phyloP scores from a whole-genome alignment of 1,140 invertebrate species.

The Zelostemma sp. region DNA sequence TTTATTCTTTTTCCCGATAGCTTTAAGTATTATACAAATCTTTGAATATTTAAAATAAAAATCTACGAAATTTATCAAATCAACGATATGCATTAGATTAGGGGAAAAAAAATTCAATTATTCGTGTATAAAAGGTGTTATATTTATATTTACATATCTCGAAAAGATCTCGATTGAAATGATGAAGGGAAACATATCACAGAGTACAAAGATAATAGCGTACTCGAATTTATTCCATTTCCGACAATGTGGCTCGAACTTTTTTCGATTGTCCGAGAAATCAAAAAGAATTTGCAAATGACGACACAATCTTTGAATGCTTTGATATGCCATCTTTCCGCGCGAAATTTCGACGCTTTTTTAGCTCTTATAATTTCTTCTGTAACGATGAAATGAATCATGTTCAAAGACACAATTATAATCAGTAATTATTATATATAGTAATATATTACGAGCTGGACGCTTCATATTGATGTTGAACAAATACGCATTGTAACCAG shows the following conservation, averaged over 20 bases:
- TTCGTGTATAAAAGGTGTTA: constrained; percentile 23
- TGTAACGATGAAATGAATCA: too few species aligned
- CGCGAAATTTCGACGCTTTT: background rate
- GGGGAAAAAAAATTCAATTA: constrained; percentile 10
- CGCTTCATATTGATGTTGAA: too few species aligned
- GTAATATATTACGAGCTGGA: too few species aligned
- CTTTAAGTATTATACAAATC: background rate
- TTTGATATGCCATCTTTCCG: too few species aligned
- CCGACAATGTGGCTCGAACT: too few species aligned
- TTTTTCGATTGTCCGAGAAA: too few species aligned
- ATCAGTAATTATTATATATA: too few species aligned
- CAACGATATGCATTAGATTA: constrained; percentile 13
- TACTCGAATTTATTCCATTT: constrained; percentile 19
- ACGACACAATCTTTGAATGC: too few species aligned
- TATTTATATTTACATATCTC: constrained; percentile 29
- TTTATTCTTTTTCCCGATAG: constrained; percentile 8
- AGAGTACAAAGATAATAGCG: constrained; percentile 37
- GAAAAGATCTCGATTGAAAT: constrained; percentile 34
- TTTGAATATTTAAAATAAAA: constrained; percentile 4
- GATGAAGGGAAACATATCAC: constrained; percentile 43
- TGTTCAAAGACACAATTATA: too few species aligned
- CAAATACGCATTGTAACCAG: too few species aligned
- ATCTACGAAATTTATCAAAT: constrained; percentile 4
- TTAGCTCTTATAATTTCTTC: too few species aligned
- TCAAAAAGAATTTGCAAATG: too few species aligned